Evolutionary conservation across 2,888 invertebrate genomes (phyloP), one percentile per base, ranked within the genome.

Genomic region (Dynastes grantii): DNA sequence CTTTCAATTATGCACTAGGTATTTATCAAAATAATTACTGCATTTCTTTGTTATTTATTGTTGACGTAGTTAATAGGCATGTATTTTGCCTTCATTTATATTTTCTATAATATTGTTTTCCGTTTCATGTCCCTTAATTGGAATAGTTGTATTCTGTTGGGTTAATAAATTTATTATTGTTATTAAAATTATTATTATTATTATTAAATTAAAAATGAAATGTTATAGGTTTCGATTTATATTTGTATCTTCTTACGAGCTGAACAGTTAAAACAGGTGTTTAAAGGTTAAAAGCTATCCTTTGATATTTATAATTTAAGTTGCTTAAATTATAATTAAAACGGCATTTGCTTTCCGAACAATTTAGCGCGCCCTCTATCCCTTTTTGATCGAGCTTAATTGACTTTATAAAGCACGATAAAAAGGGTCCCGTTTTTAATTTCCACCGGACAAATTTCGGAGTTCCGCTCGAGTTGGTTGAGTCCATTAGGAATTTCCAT

Each of bases 271-370:
- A 16, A 16, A 16, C 53, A 6, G 22, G 5, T 2, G 16, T 58
- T 53, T 22, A 5, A 22, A 16, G 27, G 22, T 16, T 22, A n/a
- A 22, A 58, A 1, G 55, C 22, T 22, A 22, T 6, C 8, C 16
- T 58, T 22, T 53, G 13, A 22, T 58, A 58, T 58, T 58, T 58
- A 58, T 58, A 8, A 58, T 58, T 58, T 22, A 58, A 58, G 22
- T 22, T 16, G 8, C 22, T 58, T 58, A 4, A 6, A 58, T 22
- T 58, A 58, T 58, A 58, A 58, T 58, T 58, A 58, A 58, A 22
- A 22, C 22, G n/a, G 55, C 55, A 58, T 16, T 58, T 58, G 8
- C 22, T 58, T 58, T 22, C 55, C 16, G 55, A 58, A 58, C 55
- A 16, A 58, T 58, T 58, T 58, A 58, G 8, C 16, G 1, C 8